A percentile compares a stretch with the other conserved stretches of the same genome.
These are phyloP conservation scores for Phodopus roborovskii DNA, from an alignment of 2,113 vertebrate species.

Conservation along the genomic window DNA sequence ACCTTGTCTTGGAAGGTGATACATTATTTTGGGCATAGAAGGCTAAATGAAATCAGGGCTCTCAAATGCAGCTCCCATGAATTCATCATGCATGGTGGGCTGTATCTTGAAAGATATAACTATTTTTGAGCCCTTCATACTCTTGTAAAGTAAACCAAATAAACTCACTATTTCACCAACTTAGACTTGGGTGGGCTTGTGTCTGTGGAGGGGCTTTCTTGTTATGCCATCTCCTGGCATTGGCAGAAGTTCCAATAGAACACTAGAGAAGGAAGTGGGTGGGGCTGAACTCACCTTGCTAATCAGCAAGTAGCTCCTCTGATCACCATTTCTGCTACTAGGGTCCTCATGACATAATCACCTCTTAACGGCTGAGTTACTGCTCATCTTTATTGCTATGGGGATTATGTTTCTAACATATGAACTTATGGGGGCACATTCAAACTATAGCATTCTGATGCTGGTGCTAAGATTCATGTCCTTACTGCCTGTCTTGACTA, in stretches of 20 bases:
- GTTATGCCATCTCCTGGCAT: background rate
- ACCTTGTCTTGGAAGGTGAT: background rate
- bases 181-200: background rate
- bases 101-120: background rate
- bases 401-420: background rate
- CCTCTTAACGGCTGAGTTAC: background rate
- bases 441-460: background rate
- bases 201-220: background rate
- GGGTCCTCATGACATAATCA: background rate
- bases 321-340: background rate
- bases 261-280: too few relatives aligned
- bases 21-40: background rate
- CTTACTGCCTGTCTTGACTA: background rate
- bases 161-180: background rate
- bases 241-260: background rate
- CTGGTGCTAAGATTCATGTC: background rate
- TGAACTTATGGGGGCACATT: background rate
- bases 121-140: background rate
- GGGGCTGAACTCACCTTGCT: background rate
- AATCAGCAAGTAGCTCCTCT: background rate
- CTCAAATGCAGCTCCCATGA: background rate
- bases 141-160: background rate
- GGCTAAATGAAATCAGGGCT: background rate
- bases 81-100: too few relatives aligned
- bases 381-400: background rate